These are phyloP conservation scores for Stegastes partitus DNA, from an alignment of 2,113 vertebrate species.

Conservation along the genomic window DNA sequence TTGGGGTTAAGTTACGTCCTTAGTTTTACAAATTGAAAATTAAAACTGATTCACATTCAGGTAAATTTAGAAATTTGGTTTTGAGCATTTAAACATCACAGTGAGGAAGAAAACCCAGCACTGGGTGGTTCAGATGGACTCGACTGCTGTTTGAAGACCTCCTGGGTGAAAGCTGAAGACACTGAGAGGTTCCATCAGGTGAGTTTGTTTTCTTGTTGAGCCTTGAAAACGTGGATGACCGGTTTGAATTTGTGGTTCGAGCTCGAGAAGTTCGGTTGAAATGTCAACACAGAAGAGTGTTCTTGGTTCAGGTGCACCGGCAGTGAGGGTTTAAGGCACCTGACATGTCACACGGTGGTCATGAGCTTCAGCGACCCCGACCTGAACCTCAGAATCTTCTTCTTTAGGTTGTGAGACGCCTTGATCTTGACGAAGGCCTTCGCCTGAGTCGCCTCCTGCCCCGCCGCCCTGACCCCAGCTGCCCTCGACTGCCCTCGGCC, in stretches of 20 bases:
- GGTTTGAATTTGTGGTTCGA: no score
- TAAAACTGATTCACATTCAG: neutral
- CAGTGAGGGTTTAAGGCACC: no score
- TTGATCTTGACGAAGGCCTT: slow-evolving; percentile 95
- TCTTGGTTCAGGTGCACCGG: no score
- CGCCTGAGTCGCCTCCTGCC: slow-evolving; percentile 83
- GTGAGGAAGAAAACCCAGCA: neutral
- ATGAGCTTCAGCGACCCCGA: slow-evolving; percentile 96
- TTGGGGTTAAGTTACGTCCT: no score
- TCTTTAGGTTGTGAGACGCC: slow-evolving; percentile 96
- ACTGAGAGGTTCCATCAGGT: no score
- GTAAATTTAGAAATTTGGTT: neutral
- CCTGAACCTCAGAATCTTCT: slow-evolving; percentile 94
- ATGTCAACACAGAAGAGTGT: no score
- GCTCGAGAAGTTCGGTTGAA: no score
- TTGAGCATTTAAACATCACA: neutral
- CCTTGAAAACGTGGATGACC: neutral
- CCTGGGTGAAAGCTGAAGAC: no score
- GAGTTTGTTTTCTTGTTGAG: no score
- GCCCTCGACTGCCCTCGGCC: slow-evolving; percentile 82
- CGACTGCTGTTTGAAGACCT: no score
- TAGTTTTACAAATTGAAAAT: no score
- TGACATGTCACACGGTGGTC: slow-evolving; percentile 87
- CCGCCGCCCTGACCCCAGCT: slow-evolving; percentile 54
- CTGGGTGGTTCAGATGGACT: neutral